A percentile compares a stretch with the other conserved stretches of the same genome.
Evolutionary conservation across 2,888 invertebrate genomes (phyloP).

Genomic region (Harmothoe impar): DNA sequence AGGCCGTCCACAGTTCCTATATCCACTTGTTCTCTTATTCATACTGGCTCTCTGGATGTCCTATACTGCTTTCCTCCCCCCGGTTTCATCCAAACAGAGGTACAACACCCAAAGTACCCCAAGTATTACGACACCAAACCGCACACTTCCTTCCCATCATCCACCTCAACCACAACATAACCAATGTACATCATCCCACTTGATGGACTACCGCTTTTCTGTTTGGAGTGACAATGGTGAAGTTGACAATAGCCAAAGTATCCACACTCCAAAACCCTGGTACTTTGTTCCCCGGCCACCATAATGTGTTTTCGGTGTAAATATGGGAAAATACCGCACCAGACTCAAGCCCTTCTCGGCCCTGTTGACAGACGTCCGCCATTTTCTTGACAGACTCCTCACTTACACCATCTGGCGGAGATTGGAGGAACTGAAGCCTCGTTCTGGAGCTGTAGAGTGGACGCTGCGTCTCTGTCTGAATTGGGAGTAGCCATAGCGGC

Average conservation of each 20-base stretch:
- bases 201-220: too few species aligned
- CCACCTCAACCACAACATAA: too few species aligned
- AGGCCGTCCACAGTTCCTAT: too few species aligned
- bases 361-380: constrained; percentile 8
- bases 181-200: too few species aligned
- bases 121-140: too few species aligned
- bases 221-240: background rate
- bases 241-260: background rate
- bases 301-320: constrained; percentile 24
- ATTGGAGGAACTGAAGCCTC: background rate
- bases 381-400: constrained; percentile 16
- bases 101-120: too few species aligned
- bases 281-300: background rate
- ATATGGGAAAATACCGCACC: background rate
- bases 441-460: background rate
- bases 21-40: too few species aligned
- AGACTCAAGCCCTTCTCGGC: background rate
- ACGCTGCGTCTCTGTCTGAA: too few species aligned
- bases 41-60: too few species aligned
- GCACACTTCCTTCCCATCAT: too few species aligned
- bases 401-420: background rate
- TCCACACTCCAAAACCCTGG: background rate
- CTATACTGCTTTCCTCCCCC: too few species aligned
- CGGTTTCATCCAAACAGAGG: too few species aligned
- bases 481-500: background rate